Evolutionary conservation across 2,113 vertebrate genomes (phyloP).

Genomic region (Tupaia chinensis): DNA sequence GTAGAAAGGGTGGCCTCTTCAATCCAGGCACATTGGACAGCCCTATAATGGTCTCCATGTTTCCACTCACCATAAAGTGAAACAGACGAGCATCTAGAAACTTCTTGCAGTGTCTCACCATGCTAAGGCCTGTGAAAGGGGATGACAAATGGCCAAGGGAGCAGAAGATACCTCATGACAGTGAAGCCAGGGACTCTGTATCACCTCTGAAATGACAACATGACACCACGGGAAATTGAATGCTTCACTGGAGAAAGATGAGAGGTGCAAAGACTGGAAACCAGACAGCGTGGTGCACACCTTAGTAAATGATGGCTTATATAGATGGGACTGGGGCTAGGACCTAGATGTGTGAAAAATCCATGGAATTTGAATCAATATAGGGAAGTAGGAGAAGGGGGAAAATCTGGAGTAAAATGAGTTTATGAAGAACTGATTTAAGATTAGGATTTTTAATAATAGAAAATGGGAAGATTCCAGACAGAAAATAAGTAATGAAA

Average conservation of each 20-base stretch:
- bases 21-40: neutral
- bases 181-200: neutral
- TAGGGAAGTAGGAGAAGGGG: accelerated
- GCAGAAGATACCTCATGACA: neutral
- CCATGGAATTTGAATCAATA: neutral
- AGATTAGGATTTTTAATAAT: neutral
- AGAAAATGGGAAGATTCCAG: neutral
- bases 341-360: neutral
- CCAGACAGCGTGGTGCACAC: accelerated
- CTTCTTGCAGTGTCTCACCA: neutral
- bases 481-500: neutral
- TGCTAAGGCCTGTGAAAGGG: neutral
- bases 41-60: neutral
- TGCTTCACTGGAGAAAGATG: accelerated
- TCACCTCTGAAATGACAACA: neutral
- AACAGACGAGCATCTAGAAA: neutral
- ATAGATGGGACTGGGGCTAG: too few species aligned
- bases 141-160: neutral
- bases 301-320: neutral
- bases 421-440: neutral
- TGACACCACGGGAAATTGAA: neutral
- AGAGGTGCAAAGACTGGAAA: neutral
- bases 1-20: neutral
- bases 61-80: neutral
- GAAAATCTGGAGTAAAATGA: neutral